These are phyloP conservation scores for Ylistrum balloti DNA, from an alignment of 1,140 invertebrate genomes.

Conservation along the genomic window DNA sequence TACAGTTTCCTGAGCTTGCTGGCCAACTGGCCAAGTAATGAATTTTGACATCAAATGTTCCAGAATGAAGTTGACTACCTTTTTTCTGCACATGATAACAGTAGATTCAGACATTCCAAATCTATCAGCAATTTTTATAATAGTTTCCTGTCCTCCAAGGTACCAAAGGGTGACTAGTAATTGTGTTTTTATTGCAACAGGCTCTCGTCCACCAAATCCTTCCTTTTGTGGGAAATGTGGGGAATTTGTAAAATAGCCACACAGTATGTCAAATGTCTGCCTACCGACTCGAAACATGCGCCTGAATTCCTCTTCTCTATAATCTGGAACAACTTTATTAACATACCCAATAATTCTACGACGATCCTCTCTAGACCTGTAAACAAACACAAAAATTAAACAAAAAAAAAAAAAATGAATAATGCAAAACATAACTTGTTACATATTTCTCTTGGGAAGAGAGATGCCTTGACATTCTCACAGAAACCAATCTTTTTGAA, in stretches of 20 bases:
- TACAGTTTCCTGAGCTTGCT: no score
- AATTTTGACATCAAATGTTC: conserved; percentile 38
- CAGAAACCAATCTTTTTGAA: no score
- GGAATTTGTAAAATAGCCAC: not conserved
- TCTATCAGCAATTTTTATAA: conserved; percentile 55
- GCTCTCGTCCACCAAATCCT: conserved; percentile 33
- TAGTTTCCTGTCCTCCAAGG: conserved; percentile 12
- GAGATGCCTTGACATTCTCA: no score
- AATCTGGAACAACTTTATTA: conserved; percentile 25
- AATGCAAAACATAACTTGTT: no score
- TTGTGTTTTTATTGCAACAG: conserved; percentile 4
- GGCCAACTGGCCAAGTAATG: not conserved
- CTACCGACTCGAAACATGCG: conserved; percentile 16
- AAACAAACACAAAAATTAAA: no score
- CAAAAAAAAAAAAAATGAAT: no score
- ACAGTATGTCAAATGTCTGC: conserved; percentile 30
- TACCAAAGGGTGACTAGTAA: conserved; percentile 23
- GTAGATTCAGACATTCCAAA: conserved; percentile 54
- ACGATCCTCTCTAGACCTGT: not conserved
- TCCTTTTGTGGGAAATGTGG: not conserved
- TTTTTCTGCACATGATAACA: conserved; percentile 43
- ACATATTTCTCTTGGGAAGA: no score
- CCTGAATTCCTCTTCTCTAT: conserved; percentile 29
- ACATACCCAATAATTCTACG: conserved; percentile 36
- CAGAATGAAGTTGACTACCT: conserved; percentile 41